A percentile compares a stretch with the other conserved stretches of the same genome.
Evolutionary conservation across 92 coral and sea anemone species (phyloP).

Genomic region (Palythoa heliodiscus): DNA sequence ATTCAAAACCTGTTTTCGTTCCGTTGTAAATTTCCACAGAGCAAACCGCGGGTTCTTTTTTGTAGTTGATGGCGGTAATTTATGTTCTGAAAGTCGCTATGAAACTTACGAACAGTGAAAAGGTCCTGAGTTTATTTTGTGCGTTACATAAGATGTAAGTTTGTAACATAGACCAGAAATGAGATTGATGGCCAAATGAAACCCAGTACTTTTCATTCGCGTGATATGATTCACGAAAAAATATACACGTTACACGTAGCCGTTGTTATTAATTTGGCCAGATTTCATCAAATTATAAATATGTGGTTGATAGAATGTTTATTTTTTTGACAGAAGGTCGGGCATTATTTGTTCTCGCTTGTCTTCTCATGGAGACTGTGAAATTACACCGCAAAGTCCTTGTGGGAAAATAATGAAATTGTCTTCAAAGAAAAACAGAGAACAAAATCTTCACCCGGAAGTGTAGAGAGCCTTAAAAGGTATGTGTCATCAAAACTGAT

Average conservation of each 20-base stretch:
- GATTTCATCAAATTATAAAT: constrained; percentile 59
- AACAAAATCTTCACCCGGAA: constrained; percentile 32
- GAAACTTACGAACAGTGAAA: not conserved
- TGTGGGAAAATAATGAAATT: constrained; percentile 18
- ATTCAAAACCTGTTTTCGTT: not conserved
- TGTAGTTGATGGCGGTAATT: not conserved
- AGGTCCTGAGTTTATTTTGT: not conserved
- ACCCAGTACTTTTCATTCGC: not conserved
- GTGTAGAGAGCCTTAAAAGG: not conserved
- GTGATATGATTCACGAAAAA: constrained; percentile 18
- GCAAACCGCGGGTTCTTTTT: not conserved
- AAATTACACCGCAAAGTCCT: constrained; percentile 14
- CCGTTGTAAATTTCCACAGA: not conserved
- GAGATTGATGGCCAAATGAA: not conserved
- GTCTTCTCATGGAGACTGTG: constrained; percentile 21
- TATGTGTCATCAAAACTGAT: constrained; percentile 8
- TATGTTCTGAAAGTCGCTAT: not conserved
- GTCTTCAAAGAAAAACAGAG: constrained; percentile 29
- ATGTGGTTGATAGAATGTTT: constrained; percentile 50
- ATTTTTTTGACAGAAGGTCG: constrained; percentile 63
- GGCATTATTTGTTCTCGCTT: constrained; percentile 46
- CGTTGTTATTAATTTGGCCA: constrained; percentile 52
- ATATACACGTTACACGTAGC: not conserved
- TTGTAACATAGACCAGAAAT: not conserved
- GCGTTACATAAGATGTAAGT: not conserved